phyloP scores from a whole-genome alignment of 2,888 invertebrate genomes.

The Miltochrista miniata region DNA sequence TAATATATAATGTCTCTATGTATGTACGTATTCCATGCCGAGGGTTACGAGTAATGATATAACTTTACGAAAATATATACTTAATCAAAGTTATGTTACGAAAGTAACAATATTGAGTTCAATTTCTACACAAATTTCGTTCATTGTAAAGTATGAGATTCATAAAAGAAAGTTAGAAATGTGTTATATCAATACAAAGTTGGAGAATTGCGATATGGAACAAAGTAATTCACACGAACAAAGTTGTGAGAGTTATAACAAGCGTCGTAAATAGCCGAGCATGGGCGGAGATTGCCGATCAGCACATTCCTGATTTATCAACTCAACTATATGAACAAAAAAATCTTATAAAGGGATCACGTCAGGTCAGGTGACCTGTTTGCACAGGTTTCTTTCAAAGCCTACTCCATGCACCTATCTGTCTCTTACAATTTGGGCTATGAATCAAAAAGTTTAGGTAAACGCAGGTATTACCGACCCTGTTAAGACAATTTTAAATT shows the following conservation, averaged over 20 bases:
- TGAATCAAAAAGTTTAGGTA: too few species aligned
- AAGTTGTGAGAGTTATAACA: conserved; percentile 4
- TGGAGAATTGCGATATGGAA: conserved; percentile 8
- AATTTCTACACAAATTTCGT: conserved; percentile 5
- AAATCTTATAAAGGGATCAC: too few species aligned
- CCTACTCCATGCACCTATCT: too few species aligned
- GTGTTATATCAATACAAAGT: conserved; percentile 11
- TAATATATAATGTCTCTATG: too few species aligned
- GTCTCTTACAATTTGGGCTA: too few species aligned
- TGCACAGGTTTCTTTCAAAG: too few species aligned
- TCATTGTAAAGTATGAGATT: conserved; percentile 11
- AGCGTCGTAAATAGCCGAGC: not conserved
- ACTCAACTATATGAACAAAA: not conserved
- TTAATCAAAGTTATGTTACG: not conserved
- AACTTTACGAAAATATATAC: too few species aligned
- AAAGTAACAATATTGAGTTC: not conserved
- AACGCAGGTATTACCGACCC: too few species aligned
- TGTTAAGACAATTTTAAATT: too few species aligned
- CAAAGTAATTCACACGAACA: conserved; percentile 8
- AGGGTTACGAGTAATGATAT: too few species aligned
- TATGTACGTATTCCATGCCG: too few species aligned
- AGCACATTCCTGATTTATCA: not conserved
- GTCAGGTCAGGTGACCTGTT: too few species aligned
- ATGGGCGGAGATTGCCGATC: not conserved
- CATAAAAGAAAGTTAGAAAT: conserved; percentile 12